These are phyloP conservation scores for Pollicipes pollicipes DNA, from an alignment of 1,140 invertebrate genomes.

Conservation along the genomic window DNA sequence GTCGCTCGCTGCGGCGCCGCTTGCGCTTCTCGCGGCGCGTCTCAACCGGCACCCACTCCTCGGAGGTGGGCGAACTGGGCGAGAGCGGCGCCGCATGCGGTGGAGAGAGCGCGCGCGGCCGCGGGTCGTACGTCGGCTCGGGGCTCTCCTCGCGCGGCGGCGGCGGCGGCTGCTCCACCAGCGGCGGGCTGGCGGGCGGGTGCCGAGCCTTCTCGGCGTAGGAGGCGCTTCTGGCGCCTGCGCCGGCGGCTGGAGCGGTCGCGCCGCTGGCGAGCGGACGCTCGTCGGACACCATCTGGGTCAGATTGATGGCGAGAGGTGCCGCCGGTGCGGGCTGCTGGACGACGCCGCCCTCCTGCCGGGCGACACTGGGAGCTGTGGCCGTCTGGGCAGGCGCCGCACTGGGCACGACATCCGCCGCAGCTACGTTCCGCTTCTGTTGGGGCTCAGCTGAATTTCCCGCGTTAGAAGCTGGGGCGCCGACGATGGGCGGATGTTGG, in stretches of 20 bases:
- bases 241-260: background rate
- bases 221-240: background rate
- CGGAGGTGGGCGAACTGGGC: background rate
- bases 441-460: no score
- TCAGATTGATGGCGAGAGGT: background rate
- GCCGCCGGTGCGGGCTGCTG: background rate
- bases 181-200: background rate
- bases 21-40: background rate
- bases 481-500: no score
- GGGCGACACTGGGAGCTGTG: no score
- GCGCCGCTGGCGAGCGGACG: no score
- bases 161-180: background rate
- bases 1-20: background rate
- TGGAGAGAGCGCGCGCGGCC: background rate
- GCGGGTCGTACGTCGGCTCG: background rate
- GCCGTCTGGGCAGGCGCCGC: no score
- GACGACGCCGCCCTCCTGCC: no score
- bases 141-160: background rate
- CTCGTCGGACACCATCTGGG: background rate
- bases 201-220: background rate
- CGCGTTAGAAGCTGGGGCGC: no score
- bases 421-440: no score
- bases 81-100: background rate
- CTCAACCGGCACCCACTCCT: background rate
- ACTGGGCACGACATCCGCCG: no score